Base-by-base conservation (phyloP, 2,113 vertebrate genomes). In the Lethenteron reissneri region DNA sequence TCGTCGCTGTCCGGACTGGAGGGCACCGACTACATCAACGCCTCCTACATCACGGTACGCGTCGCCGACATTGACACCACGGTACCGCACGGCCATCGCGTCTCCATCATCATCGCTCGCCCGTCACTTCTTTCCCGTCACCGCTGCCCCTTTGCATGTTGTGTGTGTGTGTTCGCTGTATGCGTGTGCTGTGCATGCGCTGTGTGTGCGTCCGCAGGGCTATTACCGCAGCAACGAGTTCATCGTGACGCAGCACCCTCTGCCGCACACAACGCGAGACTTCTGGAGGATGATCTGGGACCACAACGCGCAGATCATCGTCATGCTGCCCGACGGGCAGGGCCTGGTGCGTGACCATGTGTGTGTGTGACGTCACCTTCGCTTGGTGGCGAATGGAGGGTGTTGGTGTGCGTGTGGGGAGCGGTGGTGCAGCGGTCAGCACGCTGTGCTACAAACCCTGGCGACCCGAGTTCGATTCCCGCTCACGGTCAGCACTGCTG, bases 261-360 rank as follows among this genome's bases (percentile, higher is more conserved):
- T 96, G 83, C 90, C 90, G 72, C 89, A 95, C 70, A 95, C 89
- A 1, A 95, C 87, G 75, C 95, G 90, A 77, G 92, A 95, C 76
- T 97, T 96, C 81, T 96, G 92, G 92, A 80, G 89, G 78, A 95
- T 95, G 90, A 94, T 94, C 77, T 94, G 90, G 90, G 90, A 95
- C 80, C 90, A 96, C 76, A 96, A 94, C 1, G 88, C 88, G 70
- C 89, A 95, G 81, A 90, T 92, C 79, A 91, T 92, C 57, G 87
- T 94, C 81, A 94, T 92, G 90, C 81, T 95, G 81, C 92, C 92
- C 0, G 88, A 90, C 79, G 88, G 86, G 80, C 85, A 90, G 75
- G 87, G 86, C 77, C 82, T 92, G 85, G 92, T 95, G 80, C 79
- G 89, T 78, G 41, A 41, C 41, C 7, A 19, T 72, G 41, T 15